Conservation (phyloP, 2,797 vertebrate genomes). For the Paguma larvata region DNA sequence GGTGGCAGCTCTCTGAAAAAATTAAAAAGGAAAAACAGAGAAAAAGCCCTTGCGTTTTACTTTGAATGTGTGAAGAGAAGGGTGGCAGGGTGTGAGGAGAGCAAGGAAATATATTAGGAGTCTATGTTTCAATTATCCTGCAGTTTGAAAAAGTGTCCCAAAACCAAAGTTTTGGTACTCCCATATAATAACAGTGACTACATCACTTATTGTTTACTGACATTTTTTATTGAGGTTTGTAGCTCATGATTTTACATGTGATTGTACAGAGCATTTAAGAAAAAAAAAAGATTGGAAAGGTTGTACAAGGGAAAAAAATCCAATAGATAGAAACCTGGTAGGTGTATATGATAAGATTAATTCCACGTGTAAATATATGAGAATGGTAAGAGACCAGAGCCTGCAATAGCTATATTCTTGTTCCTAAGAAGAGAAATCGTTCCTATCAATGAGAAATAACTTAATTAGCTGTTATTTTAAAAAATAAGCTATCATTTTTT, state of each 20-base stretch:
- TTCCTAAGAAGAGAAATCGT: constrained; percentile 43
- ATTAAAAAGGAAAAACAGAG: neutral
- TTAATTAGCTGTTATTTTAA: constrained; percentile 62
- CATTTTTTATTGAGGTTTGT: constrained; percentile 84
- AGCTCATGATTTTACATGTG: constrained; percentile 85
- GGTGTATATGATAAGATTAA: constrained; percentile 66
- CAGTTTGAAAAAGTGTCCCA: neutral
- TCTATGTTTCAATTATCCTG: neutral
- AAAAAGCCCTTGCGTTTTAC: neutral
- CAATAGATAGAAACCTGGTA: constrained; percentile 73
- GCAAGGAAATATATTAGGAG: neutral
- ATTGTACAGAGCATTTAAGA: constrained; percentile 84
- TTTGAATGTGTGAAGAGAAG: neutral
- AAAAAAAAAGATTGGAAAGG: constrained; percentile 72
- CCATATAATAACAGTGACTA: constrained; percentile 81
- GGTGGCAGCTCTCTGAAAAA: neutral
- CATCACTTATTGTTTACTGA: constrained; percentile 75
- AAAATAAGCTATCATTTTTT: constrained; percentile 64
- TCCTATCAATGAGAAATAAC: constrained; percentile 50
- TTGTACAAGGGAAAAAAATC: constrained; percentile 70
- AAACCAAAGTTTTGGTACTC: constrained; percentile 75
- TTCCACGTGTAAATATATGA: constrained; percentile 74
- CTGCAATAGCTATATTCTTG: constrained; percentile 68
- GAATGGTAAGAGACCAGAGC: constrained; percentile 74
- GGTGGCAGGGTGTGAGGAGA: neutral